Evolutionary conservation across 2,888 invertebrate genomes (phyloP).

Genomic region (Acleris holmiana): DNA sequence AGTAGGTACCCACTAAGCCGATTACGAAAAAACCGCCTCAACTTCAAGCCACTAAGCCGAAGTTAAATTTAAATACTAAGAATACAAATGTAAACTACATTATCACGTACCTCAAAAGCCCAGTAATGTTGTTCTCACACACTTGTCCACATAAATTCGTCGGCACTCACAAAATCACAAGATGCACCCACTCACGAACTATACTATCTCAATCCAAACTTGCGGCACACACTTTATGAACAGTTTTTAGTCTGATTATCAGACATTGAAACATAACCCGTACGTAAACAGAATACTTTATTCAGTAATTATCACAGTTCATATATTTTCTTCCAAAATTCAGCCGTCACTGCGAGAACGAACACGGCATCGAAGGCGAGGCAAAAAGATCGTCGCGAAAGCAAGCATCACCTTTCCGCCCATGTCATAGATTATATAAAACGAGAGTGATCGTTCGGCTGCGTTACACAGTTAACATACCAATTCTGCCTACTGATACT

Average conservation of each 20-base stretch:
- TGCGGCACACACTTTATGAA: constrained; percentile 64
- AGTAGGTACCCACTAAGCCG: constrained; percentile 28
- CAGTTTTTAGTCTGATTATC: constrained; percentile 56
- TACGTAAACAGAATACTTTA: constrained; percentile 54
- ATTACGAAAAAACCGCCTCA: constrained; percentile 29
- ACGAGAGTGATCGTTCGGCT: neutral
- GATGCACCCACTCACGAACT: constrained; percentile 59
- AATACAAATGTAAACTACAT: constrained; percentile 42
- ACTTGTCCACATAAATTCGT: constrained; percentile 68
- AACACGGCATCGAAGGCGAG: constrained; percentile 77
- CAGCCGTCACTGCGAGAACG: constrained; percentile 79
- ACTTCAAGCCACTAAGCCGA: constrained; percentile 11
- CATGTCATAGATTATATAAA: constrained; percentile 61
- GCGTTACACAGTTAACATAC: neutral
- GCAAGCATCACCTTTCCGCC: constrained; percentile 67
- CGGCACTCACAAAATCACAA: constrained; percentile 71
- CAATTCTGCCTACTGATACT: neutral
- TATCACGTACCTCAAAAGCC: constrained; percentile 60
- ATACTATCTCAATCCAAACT: constrained; percentile 58
- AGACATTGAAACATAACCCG: constrained; percentile 62
- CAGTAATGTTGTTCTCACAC: constrained; percentile 61
- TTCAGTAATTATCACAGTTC: constrained; percentile 67
- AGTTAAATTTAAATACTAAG: constrained; percentile 42
- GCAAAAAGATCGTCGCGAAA: constrained; percentile 72
- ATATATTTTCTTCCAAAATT: constrained; percentile 66